Evolutionary conservation across 2,113 vertebrate genomes (phyloP), one percentile per base, ranked within the genome.

Genomic region (Glareola pratincola): DNA sequence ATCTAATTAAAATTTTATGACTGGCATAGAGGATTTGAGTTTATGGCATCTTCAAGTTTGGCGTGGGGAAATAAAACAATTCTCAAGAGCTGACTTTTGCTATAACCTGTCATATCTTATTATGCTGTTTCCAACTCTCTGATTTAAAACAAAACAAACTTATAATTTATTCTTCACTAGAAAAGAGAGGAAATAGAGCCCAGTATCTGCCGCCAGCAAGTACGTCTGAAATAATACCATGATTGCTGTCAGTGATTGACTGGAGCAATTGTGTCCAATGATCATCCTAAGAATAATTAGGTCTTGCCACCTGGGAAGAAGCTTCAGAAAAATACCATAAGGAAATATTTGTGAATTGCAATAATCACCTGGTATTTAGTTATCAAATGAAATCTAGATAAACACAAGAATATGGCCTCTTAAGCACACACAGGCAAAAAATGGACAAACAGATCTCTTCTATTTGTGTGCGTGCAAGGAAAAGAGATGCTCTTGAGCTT

Each of bases 1-100:
- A 66, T 56, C 60, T 72, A 78, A 93, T 94, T 94, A 96, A 88
- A 92, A 60, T 91, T 95, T 91, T 91, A 94, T 92, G 68, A 74
- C 72, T 91, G 66, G 36, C 60, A n/a, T 13, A 84, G 39, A 82
- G 30, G 39, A 93, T 95, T 92, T 96, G 39, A 85, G 74, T 90
- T 79, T 82, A 79, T 88, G 53, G 32, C 74, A 75, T 94, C 60
- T 92, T 94, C 76, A 79, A 27, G 45, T 91, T 94, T 87, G 73
- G 66, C 53, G 67, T 27, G 41, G 73, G 89, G 80, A 91, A 95
- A 79, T 53, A 79, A 83, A 85, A 84, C 57, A 94, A 85, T 91
- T 89, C 95, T 94, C 91, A 79, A 36, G 85, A 91, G 91, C 0
- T 94, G 73, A 67, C 37, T 92, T 94, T 64, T 94, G 88, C 62